Conservation (phyloP, 2,113 vertebrate genomes). For the Alosa alosa region DNA sequence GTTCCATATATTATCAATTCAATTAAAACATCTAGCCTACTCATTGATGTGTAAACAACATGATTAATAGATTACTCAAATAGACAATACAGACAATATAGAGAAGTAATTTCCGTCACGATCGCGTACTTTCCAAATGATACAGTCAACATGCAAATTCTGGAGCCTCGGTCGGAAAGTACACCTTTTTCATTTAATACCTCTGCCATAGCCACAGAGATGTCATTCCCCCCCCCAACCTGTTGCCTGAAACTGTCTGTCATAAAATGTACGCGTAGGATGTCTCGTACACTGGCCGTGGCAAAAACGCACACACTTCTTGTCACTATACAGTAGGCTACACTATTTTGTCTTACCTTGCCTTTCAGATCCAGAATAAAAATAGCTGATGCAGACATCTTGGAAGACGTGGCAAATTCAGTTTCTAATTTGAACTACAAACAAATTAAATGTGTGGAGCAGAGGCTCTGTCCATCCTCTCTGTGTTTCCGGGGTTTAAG, state of each 20-base stretch:
- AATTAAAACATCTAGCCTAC: not conserved
- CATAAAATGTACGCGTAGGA: not conserved
- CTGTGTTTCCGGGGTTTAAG: constrained; percentile 48
- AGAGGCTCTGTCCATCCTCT: constrained; percentile 49
- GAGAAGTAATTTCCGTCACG: too few species aligned
- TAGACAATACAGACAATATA: too few species aligned
- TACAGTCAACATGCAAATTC: not conserved
- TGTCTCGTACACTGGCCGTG: not conserved
- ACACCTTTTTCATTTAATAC: not conserved
- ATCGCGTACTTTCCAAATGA: not conserved
- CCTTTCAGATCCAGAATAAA: constrained; percentile 80
- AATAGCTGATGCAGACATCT: constrained; percentile 77
- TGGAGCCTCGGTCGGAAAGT: not conserved
- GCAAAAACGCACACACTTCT: not conserved
- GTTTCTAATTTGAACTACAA: not conserved
- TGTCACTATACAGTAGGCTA: not conserved
- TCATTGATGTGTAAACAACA: too few species aligned
- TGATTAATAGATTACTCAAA: too few species aligned
- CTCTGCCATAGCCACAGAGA: not conserved
- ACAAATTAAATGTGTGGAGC: not conserved
- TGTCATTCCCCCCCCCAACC: not conserved
- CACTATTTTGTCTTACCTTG: constrained; percentile 67
- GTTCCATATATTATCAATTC: not conserved
- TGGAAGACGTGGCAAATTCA: not conserved
- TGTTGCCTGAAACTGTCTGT: not conserved